Conservation (phyloP, 2,113 vertebrate species). For the Phoxinus phoxinus region DNA sequence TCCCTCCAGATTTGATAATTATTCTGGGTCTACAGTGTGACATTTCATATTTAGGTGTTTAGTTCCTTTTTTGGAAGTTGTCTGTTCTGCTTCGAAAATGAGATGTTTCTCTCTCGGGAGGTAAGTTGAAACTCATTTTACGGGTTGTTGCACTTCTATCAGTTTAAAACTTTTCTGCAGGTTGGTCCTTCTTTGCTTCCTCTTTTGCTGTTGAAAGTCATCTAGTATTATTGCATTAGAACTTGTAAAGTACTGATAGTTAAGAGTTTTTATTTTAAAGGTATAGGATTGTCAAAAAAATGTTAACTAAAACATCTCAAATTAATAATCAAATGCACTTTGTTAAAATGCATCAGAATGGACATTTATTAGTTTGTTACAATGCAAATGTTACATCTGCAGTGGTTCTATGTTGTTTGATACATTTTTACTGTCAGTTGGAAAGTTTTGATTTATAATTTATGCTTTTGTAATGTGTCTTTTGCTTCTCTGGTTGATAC, state of each 20-base stretch:
- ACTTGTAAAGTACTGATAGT: not conserved
- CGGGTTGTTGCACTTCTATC: not conserved
- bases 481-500: not conserved
- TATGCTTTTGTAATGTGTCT: not conserved
- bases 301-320: too few species aligned
- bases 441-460: not conserved
- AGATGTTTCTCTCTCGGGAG: constrained; percentile 42
- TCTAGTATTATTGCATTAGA: not conserved
- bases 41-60: constrained; percentile 21
- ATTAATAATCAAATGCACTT: too few species aligned
- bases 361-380: not conserved
- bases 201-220: not conserved
- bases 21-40: not conserved
- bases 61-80: constrained; percentile 32
- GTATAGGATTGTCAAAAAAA: not conserved
- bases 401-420: not conserved
- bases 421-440: not conserved
- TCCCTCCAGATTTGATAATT: not conserved
- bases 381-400: not conserved
- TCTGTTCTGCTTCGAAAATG: constrained; percentile 39
- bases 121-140: constrained; percentile 20
- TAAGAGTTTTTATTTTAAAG: not conserved
- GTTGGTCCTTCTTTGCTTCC: not conserved
- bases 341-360: not conserved
- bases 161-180: constrained; percentile 20